Evolutionary conservation across 2,797 vertebrate species (phyloP), one percentile per base, ranked within the genome.

Genomic region (Danio choprae): DNA sequence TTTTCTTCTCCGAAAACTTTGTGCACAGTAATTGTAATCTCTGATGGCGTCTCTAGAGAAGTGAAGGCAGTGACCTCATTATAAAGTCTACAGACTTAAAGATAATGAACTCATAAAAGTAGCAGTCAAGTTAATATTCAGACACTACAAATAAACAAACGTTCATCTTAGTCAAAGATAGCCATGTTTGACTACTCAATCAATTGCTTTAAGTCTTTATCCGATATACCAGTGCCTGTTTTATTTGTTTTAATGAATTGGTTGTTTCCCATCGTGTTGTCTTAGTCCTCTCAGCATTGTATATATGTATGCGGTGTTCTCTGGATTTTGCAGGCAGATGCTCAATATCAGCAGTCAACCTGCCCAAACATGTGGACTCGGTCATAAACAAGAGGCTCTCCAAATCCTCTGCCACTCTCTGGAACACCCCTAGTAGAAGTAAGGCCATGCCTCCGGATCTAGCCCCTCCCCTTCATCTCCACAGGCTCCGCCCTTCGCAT

Each of bases 391-490:
- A 98, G 94, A 95, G 98, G 88, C 96, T 99, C 94, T 99, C 98
- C 96, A 99, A 99, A 95, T 99, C 97, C 93, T 99, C 98, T 8
- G 97, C 97, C 92, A 98, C 98, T 84, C 96, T 99, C 91, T 99
- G 97, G 97, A 99, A 96, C 93, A 97, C 97, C 87, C 97, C 98
- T 93, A 96, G 93, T 95, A 97, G 97, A 99, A 99, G 97, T 99
- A 99, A 98, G 98, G 90, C 86, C 84, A 85, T 83, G 85, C 85
- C 76, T 77, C 74, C 1, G 59, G 76, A 60, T 74, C 69, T 77
- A 88, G 83, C 91, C 86, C 88, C 90, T 90, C 88, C 83, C 43
- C 84, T 72, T 71, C 22, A 16, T 72, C 79, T 41, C 83, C 86
- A 87, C 78, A 71, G 74, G 86, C 84, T 87, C 87, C 83, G 87